Evolutionary conservation across 1,140 invertebrate species (phyloP).

Genomic region (Eulimnadia texana): DNA sequence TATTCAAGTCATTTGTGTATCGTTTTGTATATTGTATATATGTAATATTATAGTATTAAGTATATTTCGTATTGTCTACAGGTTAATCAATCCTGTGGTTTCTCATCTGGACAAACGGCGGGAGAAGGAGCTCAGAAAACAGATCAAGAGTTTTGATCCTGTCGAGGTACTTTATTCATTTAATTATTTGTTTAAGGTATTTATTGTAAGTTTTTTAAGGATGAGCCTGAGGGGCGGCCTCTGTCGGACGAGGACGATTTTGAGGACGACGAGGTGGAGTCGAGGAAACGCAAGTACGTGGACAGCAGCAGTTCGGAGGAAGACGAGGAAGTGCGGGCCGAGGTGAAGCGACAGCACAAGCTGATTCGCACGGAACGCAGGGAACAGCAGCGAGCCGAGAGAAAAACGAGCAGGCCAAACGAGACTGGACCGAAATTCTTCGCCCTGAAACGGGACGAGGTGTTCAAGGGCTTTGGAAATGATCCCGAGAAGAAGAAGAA

Average conservation of each 20-base stretch:
- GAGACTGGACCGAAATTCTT: slow-evolving; percentile 39
- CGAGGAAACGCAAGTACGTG: slow-evolving; percentile 30
- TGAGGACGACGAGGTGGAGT: slow-evolving; percentile 25
- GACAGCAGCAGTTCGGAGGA: slow-evolving; percentile 47
- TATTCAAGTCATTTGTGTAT: not conserved
- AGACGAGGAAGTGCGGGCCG: slow-evolving; percentile 56
- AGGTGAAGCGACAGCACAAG: slow-evolving; percentile 58
- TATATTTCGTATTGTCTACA: slow-evolving; percentile 21
- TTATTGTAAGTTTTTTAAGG: not conserved
- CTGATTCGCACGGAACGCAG: slow-evolving; percentile 34
- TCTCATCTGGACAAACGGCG: slow-evolving; percentile 57
- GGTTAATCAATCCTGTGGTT: slow-evolving; percentile 74
- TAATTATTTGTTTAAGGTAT: not conserved
- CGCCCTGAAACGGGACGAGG: slow-evolving; percentile 45
- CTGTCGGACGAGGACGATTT: not conserved
- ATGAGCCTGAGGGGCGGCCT: not conserved
- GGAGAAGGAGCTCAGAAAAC: slow-evolving; percentile 37
- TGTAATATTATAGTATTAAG: not conserved
- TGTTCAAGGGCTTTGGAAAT: slow-evolving; percentile 36
- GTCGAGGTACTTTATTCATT: slow-evolving; percentile 29
- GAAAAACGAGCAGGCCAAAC: slow-evolving; percentile 1
- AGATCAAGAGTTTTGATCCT: slow-evolving; percentile 34
- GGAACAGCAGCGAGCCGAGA: slow-evolving; percentile 19
- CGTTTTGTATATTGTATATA: not conserved
- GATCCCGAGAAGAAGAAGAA: slow-evolving; percentile 20